phyloP scores from a whole-genome alignment of 64 coral and sea anemone genomes.

The Montipora cactus region DNA sequence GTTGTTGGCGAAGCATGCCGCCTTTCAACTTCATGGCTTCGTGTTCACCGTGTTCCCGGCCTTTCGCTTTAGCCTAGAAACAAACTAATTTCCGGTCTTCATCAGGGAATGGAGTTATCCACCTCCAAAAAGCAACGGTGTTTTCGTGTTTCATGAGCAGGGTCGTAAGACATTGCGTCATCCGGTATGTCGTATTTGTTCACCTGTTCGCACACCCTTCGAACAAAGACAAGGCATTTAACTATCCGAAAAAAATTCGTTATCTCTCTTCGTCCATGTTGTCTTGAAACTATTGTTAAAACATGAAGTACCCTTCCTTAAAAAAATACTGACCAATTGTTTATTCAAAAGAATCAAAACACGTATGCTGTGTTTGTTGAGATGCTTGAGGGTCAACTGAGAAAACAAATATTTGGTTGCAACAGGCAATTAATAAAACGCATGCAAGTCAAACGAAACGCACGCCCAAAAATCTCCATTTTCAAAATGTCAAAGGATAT shows the following conservation, averaged over 20 bases:
- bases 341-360: not conserved
- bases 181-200: too few relatives aligned
- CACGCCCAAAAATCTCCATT: not conserved
- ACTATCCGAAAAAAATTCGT: too few relatives aligned
- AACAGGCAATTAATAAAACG: not conserved
- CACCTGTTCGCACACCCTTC: too few relatives aligned
- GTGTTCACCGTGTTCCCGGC: not conserved
- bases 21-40: not conserved
- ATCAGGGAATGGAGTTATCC: not conserved
- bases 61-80: not conserved
- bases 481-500: not conserved
- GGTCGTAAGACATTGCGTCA: not conserved
- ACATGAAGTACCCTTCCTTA: not conserved
- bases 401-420: constrained; percentile 17
- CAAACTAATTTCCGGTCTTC: not conserved
- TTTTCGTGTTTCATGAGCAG: not conserved
- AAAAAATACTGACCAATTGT: not conserved
- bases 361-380: not conserved
- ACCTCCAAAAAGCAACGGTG: not conserved
- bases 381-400: not conserved
- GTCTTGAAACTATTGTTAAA: not conserved
- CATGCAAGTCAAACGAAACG: not conserved
- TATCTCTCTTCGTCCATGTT: not conserved
- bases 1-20: not conserved
- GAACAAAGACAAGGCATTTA: not conserved